phyloP scores from a whole-genome alignment of 1,140 invertebrate genomes.

The Drosophila yakuba region DNA sequence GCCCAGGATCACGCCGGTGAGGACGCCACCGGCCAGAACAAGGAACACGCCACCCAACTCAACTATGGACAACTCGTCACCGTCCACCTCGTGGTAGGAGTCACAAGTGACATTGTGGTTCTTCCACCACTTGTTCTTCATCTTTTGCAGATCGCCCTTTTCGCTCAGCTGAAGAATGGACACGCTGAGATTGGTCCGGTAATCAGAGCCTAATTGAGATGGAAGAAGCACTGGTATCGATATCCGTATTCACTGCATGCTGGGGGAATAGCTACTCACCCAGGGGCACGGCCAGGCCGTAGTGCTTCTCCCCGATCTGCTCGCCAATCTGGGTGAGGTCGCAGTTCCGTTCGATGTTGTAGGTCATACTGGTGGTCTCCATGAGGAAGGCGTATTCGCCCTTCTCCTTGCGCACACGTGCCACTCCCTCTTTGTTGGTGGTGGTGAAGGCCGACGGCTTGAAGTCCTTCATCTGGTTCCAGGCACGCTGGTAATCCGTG shows the following conservation, averaged over 20 bases:
- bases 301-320: conserved; percentile 92
- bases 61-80: conserved; percentile 86
- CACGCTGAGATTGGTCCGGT: conserved; percentile 89
- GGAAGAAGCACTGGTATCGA: neutral
- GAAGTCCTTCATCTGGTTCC: conserved; percentile 92
- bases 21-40: conserved; percentile 88
- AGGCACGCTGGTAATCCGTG: conserved; percentile 90
- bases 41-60: conserved; percentile 91
- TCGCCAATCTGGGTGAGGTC: conserved; percentile 91
- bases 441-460: conserved; percentile 93
- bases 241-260: neutral
- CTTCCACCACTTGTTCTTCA: conserved; percentile 96
- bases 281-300: conserved; percentile 92
- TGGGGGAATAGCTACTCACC: conserved; percentile 84
- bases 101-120: conserved; percentile 84
- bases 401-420: conserved; percentile 89
- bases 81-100: conserved; percentile 66
- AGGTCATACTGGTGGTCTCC: conserved; percentile 93
- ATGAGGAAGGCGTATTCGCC: conserved; percentile 92
- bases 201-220: conserved; percentile 80
- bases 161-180: conserved; percentile 93
- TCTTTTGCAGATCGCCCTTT: conserved; percentile 89
- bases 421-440: conserved; percentile 93
- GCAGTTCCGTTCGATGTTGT: conserved; percentile 91
- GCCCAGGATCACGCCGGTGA: conserved; percentile 88